Conservation (phyloP, 30 jellyfish, hydroid and myxozoan genomes). For the Hydractinia echinata region DNA sequence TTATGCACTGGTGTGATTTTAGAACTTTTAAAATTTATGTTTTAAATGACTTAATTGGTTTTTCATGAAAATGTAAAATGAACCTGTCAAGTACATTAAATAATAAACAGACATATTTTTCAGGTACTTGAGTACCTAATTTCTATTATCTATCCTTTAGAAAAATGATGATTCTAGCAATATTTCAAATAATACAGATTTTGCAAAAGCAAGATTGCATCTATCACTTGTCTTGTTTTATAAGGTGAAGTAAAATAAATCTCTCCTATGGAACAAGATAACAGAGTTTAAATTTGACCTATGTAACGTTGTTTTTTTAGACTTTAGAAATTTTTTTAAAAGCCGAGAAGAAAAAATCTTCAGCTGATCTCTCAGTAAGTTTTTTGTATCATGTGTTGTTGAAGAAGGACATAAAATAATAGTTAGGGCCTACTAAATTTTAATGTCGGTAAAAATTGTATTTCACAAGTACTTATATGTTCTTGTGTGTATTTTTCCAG, state of each 20-base stretch:
- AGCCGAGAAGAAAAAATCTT: conserved; percentile 48
- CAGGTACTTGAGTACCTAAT: neutral
- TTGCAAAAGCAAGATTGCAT: conserved; percentile 75
- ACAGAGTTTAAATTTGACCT: neutral
- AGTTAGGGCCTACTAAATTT: too few relatives aligned
- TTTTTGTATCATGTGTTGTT: neutral
- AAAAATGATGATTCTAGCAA: conserved; percentile 32
- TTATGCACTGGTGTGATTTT: too few relatives aligned
- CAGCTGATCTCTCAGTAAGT: conserved; percentile 62
- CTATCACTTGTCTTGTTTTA: conserved; percentile 69
- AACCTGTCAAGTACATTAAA: too few relatives aligned
- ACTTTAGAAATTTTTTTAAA: conserved; percentile 39
- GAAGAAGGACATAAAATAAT: too few relatives aligned
- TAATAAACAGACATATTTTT: too few relatives aligned
- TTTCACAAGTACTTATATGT: too few relatives aligned
- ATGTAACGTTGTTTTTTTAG: neutral
- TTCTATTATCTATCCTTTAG: conserved; percentile 32
- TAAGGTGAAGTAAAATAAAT: conserved; percentile 44
- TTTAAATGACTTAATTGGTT: too few relatives aligned
- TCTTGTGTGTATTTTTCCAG: too few relatives aligned
- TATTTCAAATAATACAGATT: conserved; percentile 28
- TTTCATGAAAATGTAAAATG: too few relatives aligned
- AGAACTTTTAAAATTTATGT: too few relatives aligned
- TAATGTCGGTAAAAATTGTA: too few relatives aligned
- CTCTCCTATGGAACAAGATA: neutral